These are phyloP conservation scores for Lineus longissimus DNA, from an alignment of 1,140 invertebrate genomes.

Conservation along the genomic window DNA sequence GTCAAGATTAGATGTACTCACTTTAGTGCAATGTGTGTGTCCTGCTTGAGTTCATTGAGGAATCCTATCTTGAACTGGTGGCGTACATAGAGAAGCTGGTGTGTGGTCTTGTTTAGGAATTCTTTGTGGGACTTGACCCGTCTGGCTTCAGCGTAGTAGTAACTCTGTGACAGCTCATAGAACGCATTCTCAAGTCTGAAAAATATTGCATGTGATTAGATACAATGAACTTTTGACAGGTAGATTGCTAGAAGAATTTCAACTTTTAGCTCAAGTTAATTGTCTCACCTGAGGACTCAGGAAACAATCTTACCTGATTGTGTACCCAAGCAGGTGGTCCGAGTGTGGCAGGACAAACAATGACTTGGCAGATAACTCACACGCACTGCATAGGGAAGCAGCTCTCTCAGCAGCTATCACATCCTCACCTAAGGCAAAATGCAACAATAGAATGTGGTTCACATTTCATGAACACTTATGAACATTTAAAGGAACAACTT, in stretches of 20 bases:
- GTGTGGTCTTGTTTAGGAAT: slow-evolving; percentile 85
- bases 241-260: too few species aligned
- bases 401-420: slow-evolving; percentile 81
- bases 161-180: slow-evolving; percentile 84
- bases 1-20: slow-evolving; percentile 58
- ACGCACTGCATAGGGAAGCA: slow-evolving; percentile 79
- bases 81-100: slow-evolving; percentile 82
- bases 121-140: slow-evolving; percentile 83
- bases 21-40: slow-evolving; percentile 83
- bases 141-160: slow-evolving; percentile 86
- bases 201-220: too few species aligned
- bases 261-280: too few species aligned
- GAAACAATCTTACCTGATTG: slow-evolving; percentile 58
- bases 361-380: slow-evolving; percentile 86
- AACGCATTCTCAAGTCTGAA: slow-evolving; percentile 81
- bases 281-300: too few species aligned
- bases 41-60: slow-evolving; percentile 88
- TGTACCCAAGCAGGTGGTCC: slow-evolving; percentile 81
- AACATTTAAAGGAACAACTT: too few species aligned
- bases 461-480: too few species aligned
- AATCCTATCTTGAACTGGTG: slow-evolving; percentile 98
- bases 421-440: slow-evolving; percentile 70
- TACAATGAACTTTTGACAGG: too few species aligned
- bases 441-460: slow-evolving; percentile 41
- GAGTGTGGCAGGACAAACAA: slow-evolving; percentile 86